Evolutionary conservation across 2,888 invertebrate species (phyloP).

Genomic region (Pedicia rivosa): DNA sequence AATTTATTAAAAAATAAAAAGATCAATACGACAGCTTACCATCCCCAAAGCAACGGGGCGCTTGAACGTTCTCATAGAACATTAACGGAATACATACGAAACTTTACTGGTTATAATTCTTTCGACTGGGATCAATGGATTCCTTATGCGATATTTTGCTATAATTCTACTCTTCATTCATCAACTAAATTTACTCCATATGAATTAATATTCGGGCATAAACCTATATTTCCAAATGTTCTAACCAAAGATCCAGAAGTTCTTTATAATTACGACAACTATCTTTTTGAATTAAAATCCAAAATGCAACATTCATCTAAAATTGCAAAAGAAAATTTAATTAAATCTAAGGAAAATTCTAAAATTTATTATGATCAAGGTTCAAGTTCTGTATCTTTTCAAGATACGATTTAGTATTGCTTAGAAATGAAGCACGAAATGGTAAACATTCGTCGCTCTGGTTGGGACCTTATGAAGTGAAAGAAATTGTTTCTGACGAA

Average conservation of each 20-base stretch:
- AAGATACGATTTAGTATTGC: neutral
- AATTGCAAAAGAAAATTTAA: neutral
- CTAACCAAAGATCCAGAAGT: neutral
- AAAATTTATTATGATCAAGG: neutral
- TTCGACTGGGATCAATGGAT: neutral
- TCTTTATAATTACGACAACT: neutral
- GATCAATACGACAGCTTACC: neutral
- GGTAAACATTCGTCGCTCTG: neutral
- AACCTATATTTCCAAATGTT: neutral
- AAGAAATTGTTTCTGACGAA: neutral
- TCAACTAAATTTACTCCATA: neutral
- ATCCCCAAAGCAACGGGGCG: neutral
- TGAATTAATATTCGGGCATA: neutral
- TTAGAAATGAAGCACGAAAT: neutral
- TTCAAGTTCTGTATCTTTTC: neutral
- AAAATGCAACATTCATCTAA: neutral
- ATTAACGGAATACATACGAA: conserved; percentile 5
- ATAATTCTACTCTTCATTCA: neutral
- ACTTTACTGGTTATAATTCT: conserved; percentile 13
- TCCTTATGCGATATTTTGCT: neutral
- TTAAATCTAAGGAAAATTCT: neutral
- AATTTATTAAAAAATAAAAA: neutral
- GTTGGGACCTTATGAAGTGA: neutral
- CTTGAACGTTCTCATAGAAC: neutral
- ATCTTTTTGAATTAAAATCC: neutral